phyloP scores from a whole-genome alignment of 2,113 vertebrate species.

The Clarias macrocephalus region DNA sequence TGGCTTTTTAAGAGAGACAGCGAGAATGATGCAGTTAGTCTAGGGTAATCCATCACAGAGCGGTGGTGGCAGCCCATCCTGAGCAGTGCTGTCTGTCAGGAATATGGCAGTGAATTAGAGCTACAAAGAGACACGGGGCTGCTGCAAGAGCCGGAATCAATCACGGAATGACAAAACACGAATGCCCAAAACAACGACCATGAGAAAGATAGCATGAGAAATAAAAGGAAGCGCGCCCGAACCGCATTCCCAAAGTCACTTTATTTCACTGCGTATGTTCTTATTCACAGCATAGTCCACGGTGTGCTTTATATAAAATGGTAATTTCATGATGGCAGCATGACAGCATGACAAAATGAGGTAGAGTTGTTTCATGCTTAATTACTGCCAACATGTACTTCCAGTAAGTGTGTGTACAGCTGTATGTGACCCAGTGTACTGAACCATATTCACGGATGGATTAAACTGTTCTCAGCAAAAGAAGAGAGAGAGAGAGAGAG shows the following conservation, averaged over 20 bases:
- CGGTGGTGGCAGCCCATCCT: constrained; percentile 58
- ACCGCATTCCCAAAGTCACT: not conserved
- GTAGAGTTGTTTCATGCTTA: constrained; percentile 9
- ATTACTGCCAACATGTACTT: constrained; percentile 14
- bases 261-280: not conserved
- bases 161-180: constrained; percentile 68
- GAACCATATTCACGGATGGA: constrained; percentile 34
- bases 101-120: constrained; percentile 52
- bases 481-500: not conserved
- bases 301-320: not conserved
- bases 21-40: constrained; percentile 56
- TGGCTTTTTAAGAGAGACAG: constrained; percentile 24
- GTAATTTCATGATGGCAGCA: constrained; percentile 7
- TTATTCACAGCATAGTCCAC: not conserved
- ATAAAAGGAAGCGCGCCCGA: constrained; percentile 20
- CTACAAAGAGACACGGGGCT: constrained; percentile 54
- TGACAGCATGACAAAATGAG: constrained; percentile 20
- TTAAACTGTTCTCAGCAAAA: constrained; percentile 42
- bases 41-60: constrained; percentile 69
- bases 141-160: constrained; percentile 70
- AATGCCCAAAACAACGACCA: constrained; percentile 54
- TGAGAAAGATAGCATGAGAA: constrained; percentile 59
- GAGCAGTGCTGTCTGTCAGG: constrained; percentile 57
- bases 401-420: not conserved
- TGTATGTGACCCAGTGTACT: constrained; percentile 30